phyloP scores from a whole-genome alignment of 1,140 invertebrate genomes.

The Temnothorax nylanderi region DNA sequence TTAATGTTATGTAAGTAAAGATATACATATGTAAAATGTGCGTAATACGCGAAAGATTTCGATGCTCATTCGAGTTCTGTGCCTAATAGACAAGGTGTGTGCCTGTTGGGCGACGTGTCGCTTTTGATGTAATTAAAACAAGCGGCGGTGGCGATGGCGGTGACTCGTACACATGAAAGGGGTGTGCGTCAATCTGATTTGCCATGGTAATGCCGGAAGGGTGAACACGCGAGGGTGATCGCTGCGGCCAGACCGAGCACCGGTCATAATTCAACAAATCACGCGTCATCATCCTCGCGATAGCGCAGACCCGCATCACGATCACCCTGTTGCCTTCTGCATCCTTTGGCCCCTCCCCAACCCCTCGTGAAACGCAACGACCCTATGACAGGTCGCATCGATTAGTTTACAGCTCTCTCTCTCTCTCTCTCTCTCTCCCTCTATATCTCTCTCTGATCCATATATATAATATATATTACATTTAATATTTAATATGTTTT shows the following conservation, averaged over 20 bases:
- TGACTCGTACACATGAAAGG: conserved; percentile 49
- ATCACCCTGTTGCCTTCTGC: conserved; percentile 30
- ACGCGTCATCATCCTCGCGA: conserved; percentile 61
- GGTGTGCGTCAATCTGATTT: conserved; percentile 72
- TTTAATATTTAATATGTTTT: too few species aligned
- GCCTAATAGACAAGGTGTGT: background rate
- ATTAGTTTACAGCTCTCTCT: background rate
- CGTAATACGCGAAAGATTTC: background rate
- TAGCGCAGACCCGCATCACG: conserved; percentile 40
- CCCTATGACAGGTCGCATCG: background rate
- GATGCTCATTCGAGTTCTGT: background rate
- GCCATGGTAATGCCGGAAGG: conserved; percentile 65
- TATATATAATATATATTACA: too few species aligned
- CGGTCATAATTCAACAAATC: conserved; percentile 74
- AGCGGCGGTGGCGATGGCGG: conserved; percentile 28
- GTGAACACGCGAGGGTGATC: conserved; percentile 67
- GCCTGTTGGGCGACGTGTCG: conserved; percentile 50
- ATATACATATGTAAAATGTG: background rate
- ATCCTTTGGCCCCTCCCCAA: conserved; percentile 1
- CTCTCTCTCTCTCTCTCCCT: too few species aligned
- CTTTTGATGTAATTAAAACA: conserved; percentile 69
- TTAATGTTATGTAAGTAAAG: background rate
- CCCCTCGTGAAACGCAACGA: background rate
- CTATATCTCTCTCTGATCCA: too few species aligned
- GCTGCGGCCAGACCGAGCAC: conserved; percentile 42